Percentiles rank a stretch among this genome's conserved stretches.
Evolutionary conservation across 2,888 invertebrate genomes (phyloP).

Genomic region (Phyllotreta cruciferae): DNA sequence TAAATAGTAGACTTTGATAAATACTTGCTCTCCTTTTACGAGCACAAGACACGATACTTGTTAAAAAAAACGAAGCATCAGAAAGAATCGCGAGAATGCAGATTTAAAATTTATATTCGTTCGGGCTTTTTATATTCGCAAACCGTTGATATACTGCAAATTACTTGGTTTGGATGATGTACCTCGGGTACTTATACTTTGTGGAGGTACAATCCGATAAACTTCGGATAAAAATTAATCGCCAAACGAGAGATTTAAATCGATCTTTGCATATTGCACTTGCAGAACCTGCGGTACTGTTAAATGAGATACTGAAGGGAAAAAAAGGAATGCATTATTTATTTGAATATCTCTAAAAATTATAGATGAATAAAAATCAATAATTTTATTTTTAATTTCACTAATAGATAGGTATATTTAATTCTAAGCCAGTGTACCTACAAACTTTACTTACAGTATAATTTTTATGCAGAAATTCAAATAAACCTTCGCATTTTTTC

Average conservation of each 20-base stretch:
- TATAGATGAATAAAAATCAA: too few relatives aligned
- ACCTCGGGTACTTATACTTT: slow-evolving; percentile 17
- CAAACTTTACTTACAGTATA: not conserved
- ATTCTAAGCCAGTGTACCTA: not conserved
- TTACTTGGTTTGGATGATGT: slow-evolving; percentile 35
- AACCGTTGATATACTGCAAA: slow-evolving; percentile 52
- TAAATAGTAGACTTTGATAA: slow-evolving; percentile 58
- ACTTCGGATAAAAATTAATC: slow-evolving; percentile 16
- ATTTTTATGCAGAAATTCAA: too few relatives aligned
- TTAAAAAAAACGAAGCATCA: slow-evolving; percentile 45
- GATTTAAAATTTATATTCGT: slow-evolving; percentile 52
- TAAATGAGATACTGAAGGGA: too few relatives aligned
- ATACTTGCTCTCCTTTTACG: slow-evolving; percentile 55
- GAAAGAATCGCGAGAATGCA: slow-evolving; percentile 52
- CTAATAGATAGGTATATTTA: too few relatives aligned
- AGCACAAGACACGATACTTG: slow-evolving; percentile 52
- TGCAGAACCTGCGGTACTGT: too few relatives aligned
- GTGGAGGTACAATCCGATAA: slow-evolving; percentile 18
- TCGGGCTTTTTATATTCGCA: slow-evolving; percentile 39
- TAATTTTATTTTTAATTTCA: too few relatives aligned
- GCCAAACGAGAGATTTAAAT: slow-evolving; percentile 14
- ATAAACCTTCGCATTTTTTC: too few relatives aligned
- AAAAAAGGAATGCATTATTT: too few relatives aligned
- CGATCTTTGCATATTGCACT: slow-evolving; percentile 11
- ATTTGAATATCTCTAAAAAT: too few relatives aligned